phyloP scores from a whole-genome alignment of 2,113 vertebrate species.

The Hippoglossus stenolepis region DNA sequence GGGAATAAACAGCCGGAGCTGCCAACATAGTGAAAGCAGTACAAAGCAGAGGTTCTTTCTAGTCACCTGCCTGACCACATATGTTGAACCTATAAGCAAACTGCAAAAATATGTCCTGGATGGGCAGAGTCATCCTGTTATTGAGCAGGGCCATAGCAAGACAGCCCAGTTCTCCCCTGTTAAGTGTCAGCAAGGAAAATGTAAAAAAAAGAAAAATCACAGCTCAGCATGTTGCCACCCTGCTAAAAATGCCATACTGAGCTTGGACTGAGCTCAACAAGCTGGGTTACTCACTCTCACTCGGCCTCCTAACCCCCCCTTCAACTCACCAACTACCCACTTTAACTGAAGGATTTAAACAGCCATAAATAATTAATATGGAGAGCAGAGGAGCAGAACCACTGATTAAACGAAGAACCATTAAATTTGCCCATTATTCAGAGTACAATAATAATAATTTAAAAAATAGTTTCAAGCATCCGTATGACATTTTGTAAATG shows the following conservation, averaged over 20 bases:
- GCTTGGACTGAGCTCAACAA: not conserved
- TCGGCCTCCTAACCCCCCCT: not conserved
- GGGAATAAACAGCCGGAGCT: not conserved
- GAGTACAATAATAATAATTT: no score
- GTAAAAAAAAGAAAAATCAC: not conserved
- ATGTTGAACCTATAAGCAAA: not conserved
- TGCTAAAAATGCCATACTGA: not conserved
- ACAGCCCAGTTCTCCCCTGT: not conserved
- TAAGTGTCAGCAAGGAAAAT: not conserved
- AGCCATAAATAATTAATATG: conserved; percentile 25
- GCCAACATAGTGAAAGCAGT: not conserved
- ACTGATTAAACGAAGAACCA: not conserved
- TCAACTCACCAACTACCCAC: not conserved
- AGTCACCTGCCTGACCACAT: not conserved
- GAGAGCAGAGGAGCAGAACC: not conserved
- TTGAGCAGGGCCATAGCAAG: not conserved
- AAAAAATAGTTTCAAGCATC: no score
- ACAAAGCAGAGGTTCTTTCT: not conserved
- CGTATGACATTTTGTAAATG: not conserved
- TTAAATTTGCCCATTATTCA: no score
- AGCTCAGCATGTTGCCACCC: not conserved
- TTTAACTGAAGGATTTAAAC: not conserved
- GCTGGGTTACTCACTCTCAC: not conserved
- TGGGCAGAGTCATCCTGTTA: not conserved
- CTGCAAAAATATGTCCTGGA: not conserved